Conservation (phyloP, 2,888 invertebrate species). For the Nomada fucata region DNA sequence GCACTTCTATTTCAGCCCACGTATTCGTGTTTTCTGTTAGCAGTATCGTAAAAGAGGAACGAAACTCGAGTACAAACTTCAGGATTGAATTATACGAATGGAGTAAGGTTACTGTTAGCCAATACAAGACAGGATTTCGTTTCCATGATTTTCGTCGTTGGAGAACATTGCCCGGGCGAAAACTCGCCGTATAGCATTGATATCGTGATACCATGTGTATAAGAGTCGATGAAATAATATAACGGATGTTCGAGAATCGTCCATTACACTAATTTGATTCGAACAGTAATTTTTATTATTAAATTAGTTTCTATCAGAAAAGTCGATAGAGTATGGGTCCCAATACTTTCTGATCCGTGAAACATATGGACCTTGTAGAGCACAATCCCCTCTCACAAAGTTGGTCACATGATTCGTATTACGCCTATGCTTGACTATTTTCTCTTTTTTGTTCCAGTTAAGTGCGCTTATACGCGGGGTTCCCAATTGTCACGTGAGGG, state of each 20-base stretch:
- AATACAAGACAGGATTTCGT: slow-evolving; percentile 43
- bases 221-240: background rate
- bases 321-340: background rate
- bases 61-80: slow-evolving; percentile 44
- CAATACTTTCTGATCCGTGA: slow-evolving; percentile 7
- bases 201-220: background rate
- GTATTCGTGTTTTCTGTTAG: background rate
- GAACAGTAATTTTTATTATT: background rate
- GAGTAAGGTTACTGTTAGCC: slow-evolving; percentile 40
- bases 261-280: background rate
- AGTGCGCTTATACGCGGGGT: background rate
- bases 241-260: background rate
- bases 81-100: slow-evolving; percentile 51
- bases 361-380: slow-evolving; percentile 41
- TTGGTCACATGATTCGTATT: slow-evolving; percentile 29
- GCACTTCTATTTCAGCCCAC: background rate
- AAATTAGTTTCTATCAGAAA: background rate
- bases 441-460: slow-evolving; percentile 32
- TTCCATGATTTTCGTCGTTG: slow-evolving; percentile 18
- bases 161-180: slow-evolving; percentile 44
- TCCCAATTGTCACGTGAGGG: slow-evolving; percentile 1
- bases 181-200: background rate
- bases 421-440: slow-evolving; percentile 16
- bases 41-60: slow-evolving; percentile 15
- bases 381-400: slow-evolving; percentile 50